Base-by-base conservation (phyloP, 1,140 invertebrate species). In the Caenorhabditis elegans region DNA sequence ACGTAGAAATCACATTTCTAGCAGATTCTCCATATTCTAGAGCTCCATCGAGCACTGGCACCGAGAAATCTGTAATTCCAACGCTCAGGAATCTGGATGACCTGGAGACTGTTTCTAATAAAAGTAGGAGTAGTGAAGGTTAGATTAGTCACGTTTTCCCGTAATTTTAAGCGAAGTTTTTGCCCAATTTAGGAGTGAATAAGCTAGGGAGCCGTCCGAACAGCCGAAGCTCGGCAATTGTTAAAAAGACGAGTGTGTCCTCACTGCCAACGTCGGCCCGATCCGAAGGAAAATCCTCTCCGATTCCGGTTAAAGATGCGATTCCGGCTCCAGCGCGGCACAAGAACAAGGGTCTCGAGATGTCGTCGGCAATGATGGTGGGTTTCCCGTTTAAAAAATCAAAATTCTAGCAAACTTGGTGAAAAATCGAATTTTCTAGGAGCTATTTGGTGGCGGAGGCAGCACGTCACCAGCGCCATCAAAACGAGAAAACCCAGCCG, bases 391-490 rank as follows among this genome's bases (percentile, higher is more conserved):
- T 80, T 43, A 70, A 39, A 39, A 70, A 43, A 22, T n/a, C 15
- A 28, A 17, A 17, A 19, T 36, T 13, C 10, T 46, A 17, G 53
- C 15, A 39, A 31, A 31, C n/a, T n/a, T n/a, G n/a, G 24, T 31
- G n/a, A 75, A 75, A 11, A 31, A 36, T 19, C 17, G 13, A 19
- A 28, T n/a, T 76, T 36, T n/a, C n/a, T 22, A 83, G 76, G 86
- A 87, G 49, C 47, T 87, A 28, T 87, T 87, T 55, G 86, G 86
- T 48, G 86, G 86, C 17, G 85, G 79, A n/a, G 17, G 82, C 19
- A 47, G 46, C 36, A 82, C 55, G 24, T 82, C 39, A 26, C 82
- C 47, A 47, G 34, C 60, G 43, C 43, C 75, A 22, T 19, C 43
- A 4, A 77, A 19, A 28, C 22, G 48, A 17, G 76, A 76, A 19